These are phyloP conservation scores for Harmothoe impar DNA, from an alignment of 2,888 invertebrate genomes.

Conservation along the genomic window DNA sequence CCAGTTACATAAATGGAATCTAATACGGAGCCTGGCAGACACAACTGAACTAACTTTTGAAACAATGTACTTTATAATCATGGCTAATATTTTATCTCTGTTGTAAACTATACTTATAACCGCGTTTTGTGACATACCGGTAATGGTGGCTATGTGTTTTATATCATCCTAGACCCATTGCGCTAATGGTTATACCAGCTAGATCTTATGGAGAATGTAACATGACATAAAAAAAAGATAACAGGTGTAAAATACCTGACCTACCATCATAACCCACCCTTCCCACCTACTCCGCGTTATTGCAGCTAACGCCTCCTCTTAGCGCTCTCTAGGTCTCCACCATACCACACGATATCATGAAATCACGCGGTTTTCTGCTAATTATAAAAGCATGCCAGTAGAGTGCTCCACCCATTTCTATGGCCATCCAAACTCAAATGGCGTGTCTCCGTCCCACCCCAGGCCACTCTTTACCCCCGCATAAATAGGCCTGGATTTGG, in stretches of 20 bases:
- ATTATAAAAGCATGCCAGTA: conserved; percentile 3
- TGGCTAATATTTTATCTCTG: no score
- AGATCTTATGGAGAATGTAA: no score
- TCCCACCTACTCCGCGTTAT: neutral
- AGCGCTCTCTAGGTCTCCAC: neutral
- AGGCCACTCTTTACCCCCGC: neutral
- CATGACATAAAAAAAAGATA: no score
- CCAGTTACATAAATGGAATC: no score
- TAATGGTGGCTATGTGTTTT: no score
- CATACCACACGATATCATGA: conserved; percentile 4
- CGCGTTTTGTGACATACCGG: no score
- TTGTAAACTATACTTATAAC: no score
- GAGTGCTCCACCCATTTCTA: conserved; percentile 22
- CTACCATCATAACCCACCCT: neutral
- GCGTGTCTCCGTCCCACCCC: neutral
- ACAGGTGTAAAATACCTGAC: conserved; percentile 26
- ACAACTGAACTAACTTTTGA: no score
- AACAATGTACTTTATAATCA: no score
- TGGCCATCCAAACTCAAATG: conserved; percentile 2
- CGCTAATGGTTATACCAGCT: no score
- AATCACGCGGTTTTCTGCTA: conserved; percentile 14
- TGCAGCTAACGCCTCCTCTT: neutral
- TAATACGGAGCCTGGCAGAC: no score
- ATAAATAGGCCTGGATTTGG: neutral
- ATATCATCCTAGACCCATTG: no score